Evolutionary conservation across 1,140 invertebrate species (phyloP).

Genomic region (Drosophila sechellia): DNA sequence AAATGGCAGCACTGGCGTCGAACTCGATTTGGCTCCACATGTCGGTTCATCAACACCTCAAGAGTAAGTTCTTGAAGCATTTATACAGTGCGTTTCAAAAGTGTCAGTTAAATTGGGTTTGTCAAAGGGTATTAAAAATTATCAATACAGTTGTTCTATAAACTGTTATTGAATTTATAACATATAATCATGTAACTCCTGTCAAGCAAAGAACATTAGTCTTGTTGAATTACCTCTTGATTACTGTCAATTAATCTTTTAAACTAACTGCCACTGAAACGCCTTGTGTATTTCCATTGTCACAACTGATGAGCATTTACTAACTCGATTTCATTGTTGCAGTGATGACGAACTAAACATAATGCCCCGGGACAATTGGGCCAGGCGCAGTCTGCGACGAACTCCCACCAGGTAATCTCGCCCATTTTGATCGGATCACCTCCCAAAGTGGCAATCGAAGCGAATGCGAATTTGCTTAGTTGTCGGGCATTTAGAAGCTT

Average conservation of each 20-base stretch:
- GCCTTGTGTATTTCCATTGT: slow-evolving; percentile 1
- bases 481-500: slow-evolving; percentile 20
- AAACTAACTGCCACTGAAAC: slow-evolving; percentile 2
- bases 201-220: no score
- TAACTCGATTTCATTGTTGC: slow-evolving; percentile 48
- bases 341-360: slow-evolving; percentile 84
- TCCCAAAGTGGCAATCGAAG: slow-evolving; percentile 26
- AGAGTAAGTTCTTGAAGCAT: slow-evolving; percentile 50
- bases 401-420: slow-evolving; percentile 89
- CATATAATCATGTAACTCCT: no score
- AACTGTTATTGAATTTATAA: no score
- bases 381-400: slow-evolving; percentile 90
- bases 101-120: not conserved
- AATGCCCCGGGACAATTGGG: slow-evolving; percentile 90
- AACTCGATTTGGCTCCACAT: slow-evolving; percentile 81
- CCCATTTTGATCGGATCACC: not conserved
- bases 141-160: no score
- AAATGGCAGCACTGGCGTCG: slow-evolving; percentile 72
- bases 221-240: no score
- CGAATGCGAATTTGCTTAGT: slow-evolving; percentile 30
- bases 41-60: slow-evolving; percentile 69
- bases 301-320: slow-evolving; percentile 32
- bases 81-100: not conserved
- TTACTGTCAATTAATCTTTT: not conserved
- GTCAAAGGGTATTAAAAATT: no score